Base-by-base conservation (phyloP, 2,797 vertebrate genomes). In the Silurus aristotelis region DNA sequence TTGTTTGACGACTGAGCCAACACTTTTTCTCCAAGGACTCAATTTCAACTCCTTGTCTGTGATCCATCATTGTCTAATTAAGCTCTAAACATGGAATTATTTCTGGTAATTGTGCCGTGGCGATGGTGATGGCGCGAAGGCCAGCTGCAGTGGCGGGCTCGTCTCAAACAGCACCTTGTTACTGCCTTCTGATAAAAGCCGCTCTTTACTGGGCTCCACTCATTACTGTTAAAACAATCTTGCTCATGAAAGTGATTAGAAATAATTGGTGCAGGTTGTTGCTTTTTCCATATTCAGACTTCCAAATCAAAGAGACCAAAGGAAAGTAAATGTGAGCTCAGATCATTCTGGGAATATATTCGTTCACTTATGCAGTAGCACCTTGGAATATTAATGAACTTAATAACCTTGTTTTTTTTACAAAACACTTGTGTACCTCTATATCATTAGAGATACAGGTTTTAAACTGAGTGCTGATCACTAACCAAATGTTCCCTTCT, bases 221-320 rank as follows among this genome's bases (percentile, higher is more conserved):
- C 85, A 88, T 87, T 85, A 89, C 78, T 85, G 75, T 80, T 86
- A 81, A 87, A 89, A 89, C 87, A 89, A 85, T 89, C 84, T 64
- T 31, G 77, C 85, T 77, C 88, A 85, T 85, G 80, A 75, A 82
- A 86, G 87, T 20, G 31, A 70, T 88, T 86, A 88, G 77, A 86
- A 87, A 89, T 89, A 88, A 90, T 89, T 88, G 83, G 77, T 58
- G 63, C 63, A 67, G 63, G 46, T 67, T 81, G 79, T 56, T 56
- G 70, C 46, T 14, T 71, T 78, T 87, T 56, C 66, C 48, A 85
- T 80, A 68, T 55, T 61, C 73, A 87, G 68, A 68, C 20, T 43
- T 70, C 27, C 61, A 82, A 84, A 84, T 85, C 73, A 86, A 86
- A 82, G 52, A 31, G 43, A 86, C 46, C 70, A 72, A 66, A 83